A percentile compares a stretch with the other conserved stretches of the same genome.
Evolutionary conservation across 2,888 invertebrate genomes (phyloP).

Genomic region (Cactoblastis cactorum): DNA sequence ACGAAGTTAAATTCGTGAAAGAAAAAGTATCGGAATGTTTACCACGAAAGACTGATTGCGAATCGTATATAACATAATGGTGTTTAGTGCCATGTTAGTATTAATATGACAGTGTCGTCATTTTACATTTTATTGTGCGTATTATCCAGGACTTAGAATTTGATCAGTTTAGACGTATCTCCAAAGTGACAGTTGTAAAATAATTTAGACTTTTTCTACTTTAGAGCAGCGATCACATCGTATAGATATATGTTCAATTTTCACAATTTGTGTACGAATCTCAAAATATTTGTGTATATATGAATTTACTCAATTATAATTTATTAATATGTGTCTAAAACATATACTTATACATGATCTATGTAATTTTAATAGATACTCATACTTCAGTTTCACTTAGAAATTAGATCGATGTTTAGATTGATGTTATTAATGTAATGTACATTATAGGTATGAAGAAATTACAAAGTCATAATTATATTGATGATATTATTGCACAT

Average conservation of each 20-base stretch:
- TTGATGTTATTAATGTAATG: constrained; percentile 54
- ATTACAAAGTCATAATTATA: constrained; percentile 48
- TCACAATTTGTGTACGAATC: constrained; percentile 59
- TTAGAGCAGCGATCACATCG: constrained; percentile 43
- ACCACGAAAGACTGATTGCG: constrained; percentile 69
- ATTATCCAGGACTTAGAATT: constrained; percentile 49
- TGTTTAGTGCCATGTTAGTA: constrained; percentile 76
- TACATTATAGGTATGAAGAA: constrained; percentile 49
- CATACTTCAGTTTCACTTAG: constrained; percentile 54
- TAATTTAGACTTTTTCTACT: constrained; percentile 29
- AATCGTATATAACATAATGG: constrained; percentile 52
- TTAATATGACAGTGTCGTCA: constrained; percentile 48
- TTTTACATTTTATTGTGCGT: constrained; percentile 40
- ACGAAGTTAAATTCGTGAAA: not conserved
- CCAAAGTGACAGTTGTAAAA: constrained; percentile 32
- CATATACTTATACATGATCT: constrained; percentile 29
- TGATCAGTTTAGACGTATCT: constrained; percentile 30
- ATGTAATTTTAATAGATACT: constrained; percentile 34
- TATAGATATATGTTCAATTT: constrained; percentile 44
- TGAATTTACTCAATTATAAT: constrained; percentile 59
- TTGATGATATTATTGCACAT: constrained; percentile 51
- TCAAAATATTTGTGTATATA: constrained; percentile 59
- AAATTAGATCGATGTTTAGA: constrained; percentile 42
- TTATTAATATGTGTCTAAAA: constrained; percentile 46
- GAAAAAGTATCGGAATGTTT: constrained; percentile 26